Base-by-base conservation (phyloP, 2,797 vertebrate species). In the Apogon hyalosoma region DNA sequence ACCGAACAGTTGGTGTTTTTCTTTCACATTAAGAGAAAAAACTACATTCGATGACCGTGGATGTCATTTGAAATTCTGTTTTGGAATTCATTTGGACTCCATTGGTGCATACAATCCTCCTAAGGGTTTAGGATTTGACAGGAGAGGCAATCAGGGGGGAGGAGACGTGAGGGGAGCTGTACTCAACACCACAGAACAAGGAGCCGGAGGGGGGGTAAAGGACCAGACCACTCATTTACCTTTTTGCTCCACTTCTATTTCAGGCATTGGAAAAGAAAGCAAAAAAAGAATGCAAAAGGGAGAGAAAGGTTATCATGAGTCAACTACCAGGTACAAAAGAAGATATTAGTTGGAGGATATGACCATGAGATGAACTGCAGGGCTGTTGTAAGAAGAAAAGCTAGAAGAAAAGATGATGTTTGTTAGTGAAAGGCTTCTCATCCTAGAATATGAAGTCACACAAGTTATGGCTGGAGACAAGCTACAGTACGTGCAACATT, bases 191-290 rank as follows among this genome's bases (percentile, higher is more conserved):
- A 99, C 97, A 98, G 94, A 95, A 98, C 96, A 98, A 94, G 96
- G 96, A 96, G 95, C 96, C 95, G 90, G 80, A 84, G 66, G 89
- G 92, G 91, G 89, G 81, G 93, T 93, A 94, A 90, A 93, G 92
- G 93, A 94, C 95, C 93, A 93, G 91, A 93, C 94, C 95, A 92
- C 85, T 96, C 96, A 98, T 98, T 99, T 99, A 99, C 98, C 98
- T 99, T 99, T 99, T 98, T 99, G 97, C 94, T 99, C 98, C 97
- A 99, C 98, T 99, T 99, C 98, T 99, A 99, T 99, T 98, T 98
- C 97, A 97, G 96, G 97, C 97, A 95, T 96, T 94, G 94, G 95
- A 96, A 93, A 92, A 96, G 95, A 96, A 92, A 96, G 95, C 84
- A 82, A 88, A 91, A 82, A 84, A 89, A 95, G 95, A 95, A 94